phyloP scores from a whole-genome alignment of 1,140 invertebrate species.

The Caerostris extrusa region DNA sequence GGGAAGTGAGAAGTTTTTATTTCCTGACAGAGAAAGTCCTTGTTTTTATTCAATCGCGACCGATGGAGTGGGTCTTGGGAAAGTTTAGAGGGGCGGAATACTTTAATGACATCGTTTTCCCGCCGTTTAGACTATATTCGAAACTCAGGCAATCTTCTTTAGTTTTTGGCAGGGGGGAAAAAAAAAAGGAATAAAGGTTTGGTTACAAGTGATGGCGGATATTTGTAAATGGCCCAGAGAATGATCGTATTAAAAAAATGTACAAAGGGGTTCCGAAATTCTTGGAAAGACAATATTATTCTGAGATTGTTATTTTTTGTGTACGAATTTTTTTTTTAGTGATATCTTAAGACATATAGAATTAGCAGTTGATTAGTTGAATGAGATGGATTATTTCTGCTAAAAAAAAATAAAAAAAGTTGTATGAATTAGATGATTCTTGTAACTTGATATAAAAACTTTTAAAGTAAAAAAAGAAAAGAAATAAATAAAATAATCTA shows the following conservation, averaged over 20 bases:
- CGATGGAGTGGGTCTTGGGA: background rate
- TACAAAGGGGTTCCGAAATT: background rate
- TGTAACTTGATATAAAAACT: too few relatives aligned
- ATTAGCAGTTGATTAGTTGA: background rate
- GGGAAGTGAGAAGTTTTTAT: constrained; percentile 16
- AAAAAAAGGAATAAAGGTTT: constrained; percentile 21
- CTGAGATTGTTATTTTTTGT: background rate
- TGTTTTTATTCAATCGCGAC: constrained; percentile 22
- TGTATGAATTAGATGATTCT: too few relatives aligned
- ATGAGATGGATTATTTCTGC: background rate
- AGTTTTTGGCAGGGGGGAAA: background rate
- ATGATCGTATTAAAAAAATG: background rate
- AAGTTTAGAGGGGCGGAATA: background rate
- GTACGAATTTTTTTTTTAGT: background rate
- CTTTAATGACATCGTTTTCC: constrained; percentile 30
- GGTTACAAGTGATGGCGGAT: background rate
- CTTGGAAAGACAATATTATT: constrained; percentile 8
- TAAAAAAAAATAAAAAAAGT: background rate
- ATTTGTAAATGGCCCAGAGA: background rate
- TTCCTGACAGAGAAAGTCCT: constrained; percentile 9
- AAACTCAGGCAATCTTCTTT: background rate
- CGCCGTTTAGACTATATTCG: background rate
- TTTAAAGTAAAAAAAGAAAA: too few relatives aligned
- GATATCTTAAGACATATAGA: too few relatives aligned
- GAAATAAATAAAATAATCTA: too few relatives aligned